A percentile compares a stretch with the other conserved stretches of the same genome.
Evolutionary conservation across 1,140 invertebrate species (phyloP).

Genomic region (Ips nitidus): DNA sequence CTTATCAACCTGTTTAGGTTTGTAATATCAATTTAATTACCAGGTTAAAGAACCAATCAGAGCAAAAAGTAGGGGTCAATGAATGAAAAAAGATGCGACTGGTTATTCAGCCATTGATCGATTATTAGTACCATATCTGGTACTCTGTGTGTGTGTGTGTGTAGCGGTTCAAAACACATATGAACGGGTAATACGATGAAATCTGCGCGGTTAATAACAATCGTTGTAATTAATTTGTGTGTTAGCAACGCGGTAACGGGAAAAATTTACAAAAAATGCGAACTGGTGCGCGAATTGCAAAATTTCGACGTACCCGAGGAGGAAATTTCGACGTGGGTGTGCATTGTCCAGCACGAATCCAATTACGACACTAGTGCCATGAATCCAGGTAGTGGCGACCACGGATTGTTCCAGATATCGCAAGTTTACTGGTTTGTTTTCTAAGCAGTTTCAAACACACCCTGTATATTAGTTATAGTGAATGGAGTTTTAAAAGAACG

Average conservation of each 20-base stretch:
- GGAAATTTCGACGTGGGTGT: slow-evolving; percentile 71
- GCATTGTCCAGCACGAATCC: slow-evolving; percentile 73
- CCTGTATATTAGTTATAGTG: too few species aligned
- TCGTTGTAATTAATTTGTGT: neutral
- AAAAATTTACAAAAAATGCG: slow-evolving; percentile 67
- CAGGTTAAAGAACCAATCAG: too few species aligned
- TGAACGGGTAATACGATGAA: neutral
- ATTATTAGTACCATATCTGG: too few species aligned
- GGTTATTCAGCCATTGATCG: too few species aligned
- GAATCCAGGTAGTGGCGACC: slow-evolving; percentile 64
- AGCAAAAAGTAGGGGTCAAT: too few species aligned
- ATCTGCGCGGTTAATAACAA: slow-evolving; percentile 7
- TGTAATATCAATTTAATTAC: too few species aligned
- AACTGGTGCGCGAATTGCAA: slow-evolving; percentile 65
- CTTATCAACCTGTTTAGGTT: too few species aligned
- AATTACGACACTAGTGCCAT: slow-evolving; percentile 67
- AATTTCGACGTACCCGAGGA: slow-evolving; percentile 57
- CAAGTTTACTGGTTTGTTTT: slow-evolving; percentile 64
- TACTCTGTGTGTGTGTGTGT: too few species aligned
- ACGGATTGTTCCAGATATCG: slow-evolving; percentile 75
- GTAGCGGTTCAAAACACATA: too few species aligned
- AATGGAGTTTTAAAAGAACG: too few species aligned
- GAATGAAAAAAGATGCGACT: too few species aligned
- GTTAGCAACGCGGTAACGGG: slow-evolving; percentile 34
- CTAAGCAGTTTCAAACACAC: neutral